Evolutionary conservation across 2,113 vertebrate genomes (phyloP).

Genomic region (Rhagologus leucostigma): DNA sequence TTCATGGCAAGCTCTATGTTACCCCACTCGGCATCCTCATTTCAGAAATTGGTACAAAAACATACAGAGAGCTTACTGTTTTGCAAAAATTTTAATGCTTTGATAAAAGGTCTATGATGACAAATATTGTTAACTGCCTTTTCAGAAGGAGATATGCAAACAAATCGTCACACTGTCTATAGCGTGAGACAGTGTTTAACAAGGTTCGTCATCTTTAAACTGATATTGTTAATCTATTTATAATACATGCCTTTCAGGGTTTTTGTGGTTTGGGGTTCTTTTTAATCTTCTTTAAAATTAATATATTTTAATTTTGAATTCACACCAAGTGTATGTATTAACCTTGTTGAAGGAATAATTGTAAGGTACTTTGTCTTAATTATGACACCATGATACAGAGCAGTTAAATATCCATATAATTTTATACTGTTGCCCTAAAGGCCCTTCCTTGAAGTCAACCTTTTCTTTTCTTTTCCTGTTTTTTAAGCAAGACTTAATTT

Average conservation of each 20-base stretch:
- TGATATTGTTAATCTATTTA: neutral
- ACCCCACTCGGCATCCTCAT: neutral
- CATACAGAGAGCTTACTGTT: neutral
- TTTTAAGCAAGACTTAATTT: constrained; percentile 42
- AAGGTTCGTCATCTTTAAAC: neutral
- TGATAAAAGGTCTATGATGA: neutral
- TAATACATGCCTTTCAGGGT: neutral
- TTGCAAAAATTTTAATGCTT: neutral
- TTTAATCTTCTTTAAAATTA: neutral
- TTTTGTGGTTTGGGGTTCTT: neutral
- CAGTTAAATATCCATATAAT: constrained; percentile 53
- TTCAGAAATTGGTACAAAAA: neutral
- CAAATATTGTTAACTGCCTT: neutral
- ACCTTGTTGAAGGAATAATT: constrained; percentile 30
- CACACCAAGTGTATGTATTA: neutral
- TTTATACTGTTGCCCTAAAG: constrained; percentile 36
- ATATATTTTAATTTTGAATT: constrained; percentile 26
- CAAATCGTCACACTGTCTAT: neutral
- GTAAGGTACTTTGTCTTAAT: constrained; percentile 42
- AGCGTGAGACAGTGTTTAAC: neutral
- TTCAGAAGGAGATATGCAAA: neutral
- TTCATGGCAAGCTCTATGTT: neutral
- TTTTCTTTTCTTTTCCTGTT: constrained; percentile 19
- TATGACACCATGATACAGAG: constrained; percentile 8
- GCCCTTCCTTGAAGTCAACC: constrained; percentile 10